Evolutionary conservation across 1,140 invertebrate species (phyloP).

Genomic region (Drosophila tropicalis): DNA sequence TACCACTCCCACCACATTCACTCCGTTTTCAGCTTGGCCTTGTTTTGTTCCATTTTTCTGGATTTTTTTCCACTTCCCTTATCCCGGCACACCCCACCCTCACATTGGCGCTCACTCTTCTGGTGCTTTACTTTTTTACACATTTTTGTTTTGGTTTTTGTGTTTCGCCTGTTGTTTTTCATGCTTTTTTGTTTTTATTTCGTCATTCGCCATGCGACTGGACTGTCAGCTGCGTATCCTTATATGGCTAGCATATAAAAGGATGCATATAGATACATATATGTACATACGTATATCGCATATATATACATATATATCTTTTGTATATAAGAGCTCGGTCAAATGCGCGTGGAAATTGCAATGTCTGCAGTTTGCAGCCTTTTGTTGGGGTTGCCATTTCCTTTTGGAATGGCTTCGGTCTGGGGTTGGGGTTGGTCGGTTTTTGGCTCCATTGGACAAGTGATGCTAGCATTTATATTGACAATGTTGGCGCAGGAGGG

Average conservation of each 20-base stretch:
- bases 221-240: conserved; percentile 71
- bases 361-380: conserved; percentile 73
- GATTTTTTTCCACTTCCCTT: conserved; percentile 29
- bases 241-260: conserved; percentile 23
- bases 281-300: neutral
- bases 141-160: conserved; percentile 82
- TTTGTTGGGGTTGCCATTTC: conserved; percentile 56
- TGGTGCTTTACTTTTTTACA: conserved; percentile 62
- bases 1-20: neutral
- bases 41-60: conserved; percentile 71
- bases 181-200: conserved; percentile 75
- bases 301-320: conserved; percentile 25
- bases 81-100: conserved; percentile 10
- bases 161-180: conserved; percentile 73
- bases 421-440: conserved; percentile 11
- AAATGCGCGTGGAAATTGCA: conserved; percentile 69
- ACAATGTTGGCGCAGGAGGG: conserved; percentile 47
- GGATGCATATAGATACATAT: conserved; percentile 20
- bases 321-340: conserved; percentile 14
- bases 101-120: conserved; percentile 30
- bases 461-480: conserved; percentile 63
- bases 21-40: conserved; percentile 18
- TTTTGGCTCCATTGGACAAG: conserved; percentile 29
- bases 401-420: conserved; percentile 25
- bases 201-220: conserved; percentile 76